Conservation (phyloP, 2,797 vertebrate species). For the Threskiornis aethiopicus region DNA sequence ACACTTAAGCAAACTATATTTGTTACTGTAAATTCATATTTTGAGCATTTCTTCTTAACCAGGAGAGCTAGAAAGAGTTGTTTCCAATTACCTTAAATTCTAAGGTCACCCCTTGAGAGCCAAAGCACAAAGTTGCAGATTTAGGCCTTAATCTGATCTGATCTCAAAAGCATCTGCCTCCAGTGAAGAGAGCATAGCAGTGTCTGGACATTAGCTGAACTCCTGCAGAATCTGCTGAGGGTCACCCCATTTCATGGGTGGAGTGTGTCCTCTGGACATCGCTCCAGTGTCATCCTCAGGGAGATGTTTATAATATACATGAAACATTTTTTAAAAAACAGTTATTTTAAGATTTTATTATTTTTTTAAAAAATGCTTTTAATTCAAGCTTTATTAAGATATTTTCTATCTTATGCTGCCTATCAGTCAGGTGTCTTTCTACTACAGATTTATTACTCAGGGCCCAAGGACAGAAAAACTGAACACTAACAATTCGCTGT, state of each 20-base stretch:
- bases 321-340: not conserved
- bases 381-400: not conserved
- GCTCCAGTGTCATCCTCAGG: not conserved
- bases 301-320: not conserved
- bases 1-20: not conserved
- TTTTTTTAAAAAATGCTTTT: not conserved
- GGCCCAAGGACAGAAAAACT: not conserved
- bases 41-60: not conserved
- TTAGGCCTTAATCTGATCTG: not conserved
- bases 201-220: not conserved
- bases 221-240: not conserved
- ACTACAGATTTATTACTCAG: not conserved
- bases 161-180: not conserved
- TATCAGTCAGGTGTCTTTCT: not conserved
- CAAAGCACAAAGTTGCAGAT: not conserved
- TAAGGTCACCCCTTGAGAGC: not conserved
- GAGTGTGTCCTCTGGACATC: fast-evolving
- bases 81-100: not conserved
- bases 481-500: not conserved
- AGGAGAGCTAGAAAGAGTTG: not conserved
- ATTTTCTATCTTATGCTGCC: not conserved
- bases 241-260: not conserved
- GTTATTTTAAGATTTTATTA: not conserved
- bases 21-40: not conserved
- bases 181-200: not conserved